Evolutionary conservation across 1,140 invertebrate species (phyloP).

Genomic region (Chironomus striatipennis): DNA sequence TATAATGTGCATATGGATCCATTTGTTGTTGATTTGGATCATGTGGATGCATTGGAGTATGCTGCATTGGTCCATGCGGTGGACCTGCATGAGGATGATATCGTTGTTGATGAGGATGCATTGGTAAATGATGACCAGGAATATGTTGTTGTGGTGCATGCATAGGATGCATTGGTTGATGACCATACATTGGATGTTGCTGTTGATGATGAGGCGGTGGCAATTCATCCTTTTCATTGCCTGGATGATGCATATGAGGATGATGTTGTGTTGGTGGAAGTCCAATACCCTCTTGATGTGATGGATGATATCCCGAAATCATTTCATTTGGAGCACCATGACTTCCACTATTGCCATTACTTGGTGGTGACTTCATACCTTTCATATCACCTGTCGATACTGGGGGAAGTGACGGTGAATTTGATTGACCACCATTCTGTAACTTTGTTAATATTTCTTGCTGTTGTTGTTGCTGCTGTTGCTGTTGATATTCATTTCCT

Average conservation of each 20-base stretch:
- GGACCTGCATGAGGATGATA: not conserved
- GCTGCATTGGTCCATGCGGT: not conserved
- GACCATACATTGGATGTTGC: slow-evolving; percentile 30
- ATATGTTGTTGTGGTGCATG: slow-evolving; percentile 37
- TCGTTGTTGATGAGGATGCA: slow-evolving; percentile 17
- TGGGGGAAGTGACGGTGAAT: not conserved
- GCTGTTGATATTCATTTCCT: slow-evolving; percentile 21
- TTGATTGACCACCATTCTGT: slow-evolving; percentile 2
- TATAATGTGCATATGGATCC: slow-evolving; percentile 13
- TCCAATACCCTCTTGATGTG: not conserved
- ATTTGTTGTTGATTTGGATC: slow-evolving; percentile 1
- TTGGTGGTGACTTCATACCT: slow-evolving; percentile 9
- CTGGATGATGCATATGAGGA: slow-evolving; percentile 20
- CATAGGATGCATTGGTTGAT: slow-evolving; percentile 28
- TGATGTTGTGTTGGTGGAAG: not conserved
- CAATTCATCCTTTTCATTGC: not conserved
- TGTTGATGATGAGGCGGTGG: slow-evolving; percentile 15
- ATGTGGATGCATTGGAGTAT: slow-evolving; percentile 5
- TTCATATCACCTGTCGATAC: not conserved
- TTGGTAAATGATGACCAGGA: slow-evolving; percentile 32
- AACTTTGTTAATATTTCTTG: not conserved
- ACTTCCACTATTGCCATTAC: slow-evolving; percentile 18
- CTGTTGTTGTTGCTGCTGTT: not conserved
- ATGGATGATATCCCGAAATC: not conserved
- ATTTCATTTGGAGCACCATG: slow-evolving; percentile 6